These are phyloP conservation scores for Pinctada fucata DNA, from an alignment of 2,888 invertebrate genomes.

Conservation along the genomic window DNA sequence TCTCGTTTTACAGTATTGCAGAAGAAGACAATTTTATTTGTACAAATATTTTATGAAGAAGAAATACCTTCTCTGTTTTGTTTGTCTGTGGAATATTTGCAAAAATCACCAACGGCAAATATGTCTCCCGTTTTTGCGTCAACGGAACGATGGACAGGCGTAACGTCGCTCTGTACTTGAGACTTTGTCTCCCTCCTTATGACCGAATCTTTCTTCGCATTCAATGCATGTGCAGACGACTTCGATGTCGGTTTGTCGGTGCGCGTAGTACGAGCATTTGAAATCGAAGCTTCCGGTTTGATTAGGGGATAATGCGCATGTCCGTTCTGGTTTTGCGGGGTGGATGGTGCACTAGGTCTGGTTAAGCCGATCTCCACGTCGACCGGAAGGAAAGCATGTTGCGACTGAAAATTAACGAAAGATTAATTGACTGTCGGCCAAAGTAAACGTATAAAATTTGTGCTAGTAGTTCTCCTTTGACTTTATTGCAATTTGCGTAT, in stretches of 20 bases:
- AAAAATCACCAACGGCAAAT: slow-evolving; percentile 3
- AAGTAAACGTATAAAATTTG: no score
- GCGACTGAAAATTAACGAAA: neutral
- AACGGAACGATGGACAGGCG: neutral
- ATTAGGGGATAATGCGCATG: neutral
- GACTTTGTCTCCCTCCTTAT: neutral
- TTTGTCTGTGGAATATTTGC: neutral
- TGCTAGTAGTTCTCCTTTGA: no score
- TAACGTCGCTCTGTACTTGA: neutral
- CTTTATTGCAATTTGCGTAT: no score
- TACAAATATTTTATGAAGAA: no score
- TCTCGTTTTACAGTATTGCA: no score
- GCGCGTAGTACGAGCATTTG: no score
- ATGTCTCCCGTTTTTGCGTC: neutral
- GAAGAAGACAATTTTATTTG: no score
- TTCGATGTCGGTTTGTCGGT: neutral
- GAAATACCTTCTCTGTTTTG: neutral
- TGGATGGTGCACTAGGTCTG: neutral
- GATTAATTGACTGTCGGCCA: no score
- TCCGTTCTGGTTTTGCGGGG: neutral
- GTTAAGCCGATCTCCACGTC: neutral
- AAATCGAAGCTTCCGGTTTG: no score
- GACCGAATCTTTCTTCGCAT: neutral
- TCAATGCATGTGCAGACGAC: neutral
- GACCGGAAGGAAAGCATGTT: neutral